A percentile compares a stretch with the other conserved stretches of the same genome.
These are phyloP conservation scores for Hiodon alosoides DNA, from an alignment of 2,113 vertebrate genomes.

Conservation along the genomic window DNA sequence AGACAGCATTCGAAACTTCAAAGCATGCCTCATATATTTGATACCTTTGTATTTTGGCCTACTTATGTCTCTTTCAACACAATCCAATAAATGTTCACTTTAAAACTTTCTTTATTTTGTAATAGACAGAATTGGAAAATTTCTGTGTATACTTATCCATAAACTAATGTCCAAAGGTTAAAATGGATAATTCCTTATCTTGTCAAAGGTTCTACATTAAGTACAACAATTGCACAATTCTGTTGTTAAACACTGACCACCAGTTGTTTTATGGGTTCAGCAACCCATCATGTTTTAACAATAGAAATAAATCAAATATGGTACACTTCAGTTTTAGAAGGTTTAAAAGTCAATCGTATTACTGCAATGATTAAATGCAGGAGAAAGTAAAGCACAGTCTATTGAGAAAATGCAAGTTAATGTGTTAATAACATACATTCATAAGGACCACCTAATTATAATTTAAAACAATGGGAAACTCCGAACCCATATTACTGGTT, in stretches of 20 bases:
- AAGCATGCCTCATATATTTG: too few species aligned
- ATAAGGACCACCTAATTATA: constrained; percentile 74
- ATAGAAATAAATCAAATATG: constrained; percentile 51
- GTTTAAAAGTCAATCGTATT: constrained; percentile 48
- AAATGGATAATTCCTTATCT: constrained; percentile 59
- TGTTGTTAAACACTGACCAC: constrained; percentile 47
- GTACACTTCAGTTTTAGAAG: constrained; percentile 51
- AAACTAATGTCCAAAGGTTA: constrained; percentile 65
- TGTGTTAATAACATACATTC: constrained; percentile 72
- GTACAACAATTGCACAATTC: constrained; percentile 35
- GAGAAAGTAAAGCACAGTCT: constrained; percentile 60
- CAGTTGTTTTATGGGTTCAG: constrained; percentile 46
- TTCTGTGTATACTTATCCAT: constrained; percentile 57
- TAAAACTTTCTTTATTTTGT: too few species aligned
- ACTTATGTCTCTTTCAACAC: too few species aligned
- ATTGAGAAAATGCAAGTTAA: constrained; percentile 50
- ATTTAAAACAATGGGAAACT: constrained; percentile 66
- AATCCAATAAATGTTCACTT: constrained; percentile 22
- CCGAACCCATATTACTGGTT: constrained; percentile 59
- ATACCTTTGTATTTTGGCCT: too few species aligned
- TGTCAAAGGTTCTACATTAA: constrained; percentile 62
- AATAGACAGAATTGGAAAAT: constrained; percentile 20
- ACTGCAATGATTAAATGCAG: constrained; percentile 57
- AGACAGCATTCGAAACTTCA: too few species aligned
- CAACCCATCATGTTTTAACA: constrained; percentile 44